phyloP scores from a whole-genome alignment of 2,888 invertebrate species.

The Caenorhabditis auriculariae region DNA sequence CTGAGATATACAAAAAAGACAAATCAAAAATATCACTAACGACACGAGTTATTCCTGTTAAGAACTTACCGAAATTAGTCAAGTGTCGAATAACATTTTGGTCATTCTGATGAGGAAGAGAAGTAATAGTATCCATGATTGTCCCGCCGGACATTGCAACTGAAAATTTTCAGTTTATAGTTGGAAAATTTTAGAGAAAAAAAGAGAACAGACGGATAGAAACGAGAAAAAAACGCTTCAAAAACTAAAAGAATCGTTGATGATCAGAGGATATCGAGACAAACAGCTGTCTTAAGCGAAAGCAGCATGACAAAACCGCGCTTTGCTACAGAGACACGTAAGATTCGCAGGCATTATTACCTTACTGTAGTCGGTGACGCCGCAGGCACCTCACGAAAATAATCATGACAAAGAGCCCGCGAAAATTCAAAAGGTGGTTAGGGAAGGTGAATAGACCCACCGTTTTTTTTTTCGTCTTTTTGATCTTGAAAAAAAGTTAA shows the following conservation, averaged over 20 bases:
- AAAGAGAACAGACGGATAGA: neutral
- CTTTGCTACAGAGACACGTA: too few relatives aligned
- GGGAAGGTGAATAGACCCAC: too few relatives aligned
- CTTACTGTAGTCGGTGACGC: too few relatives aligned
- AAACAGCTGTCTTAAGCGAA: too few relatives aligned
- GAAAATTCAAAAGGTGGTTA: too few relatives aligned
- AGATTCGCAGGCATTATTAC: too few relatives aligned
- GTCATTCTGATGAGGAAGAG: slow-evolving; percentile 52
- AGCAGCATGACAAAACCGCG: too few relatives aligned
- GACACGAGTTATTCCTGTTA: neutral
- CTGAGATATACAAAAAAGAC: neutral
- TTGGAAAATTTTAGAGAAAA: neutral
- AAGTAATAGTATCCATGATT: slow-evolving; percentile 52
- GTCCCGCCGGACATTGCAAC: slow-evolving; percentile 57
- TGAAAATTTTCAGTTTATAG: slow-evolving; percentile 2
- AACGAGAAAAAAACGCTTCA: slow-evolving; percentile 1
- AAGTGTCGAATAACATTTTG: slow-evolving; percentile 54
- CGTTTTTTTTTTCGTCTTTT: too few relatives aligned
- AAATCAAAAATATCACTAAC: neutral
- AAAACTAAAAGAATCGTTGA: neutral
- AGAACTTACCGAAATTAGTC: slow-evolving; percentile 49
- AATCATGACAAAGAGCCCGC: too few relatives aligned
- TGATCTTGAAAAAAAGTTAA: too few relatives aligned
- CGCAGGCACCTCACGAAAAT: too few relatives aligned
- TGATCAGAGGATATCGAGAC: neutral